Conservation (phyloP, 1,140 invertebrate species). For the Ptiloglossa arizonensis region DNA sequence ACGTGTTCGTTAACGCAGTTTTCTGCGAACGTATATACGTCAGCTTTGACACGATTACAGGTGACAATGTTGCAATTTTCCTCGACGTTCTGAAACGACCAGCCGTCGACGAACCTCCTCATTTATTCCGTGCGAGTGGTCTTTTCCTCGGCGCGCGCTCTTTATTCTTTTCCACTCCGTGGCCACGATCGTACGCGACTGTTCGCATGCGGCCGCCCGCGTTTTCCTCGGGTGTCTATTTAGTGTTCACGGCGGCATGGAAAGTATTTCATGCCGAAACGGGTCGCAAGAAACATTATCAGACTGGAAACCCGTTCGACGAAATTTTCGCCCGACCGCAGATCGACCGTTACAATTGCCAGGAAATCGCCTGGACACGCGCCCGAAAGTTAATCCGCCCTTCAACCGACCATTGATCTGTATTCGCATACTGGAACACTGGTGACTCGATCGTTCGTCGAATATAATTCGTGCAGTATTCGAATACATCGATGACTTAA, state of each 20-base stretch:
- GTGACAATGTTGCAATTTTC: background rate
- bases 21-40: background rate
- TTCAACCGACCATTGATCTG: too few relatives aligned
- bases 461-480: too few relatives aligned
- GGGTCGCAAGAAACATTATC: conserved; percentile 60
- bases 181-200: conserved; percentile 1
- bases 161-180: conserved; percentile 28
- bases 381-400: background rate
- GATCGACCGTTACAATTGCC: conserved; percentile 8
- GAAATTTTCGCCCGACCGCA: conserved; percentile 53
- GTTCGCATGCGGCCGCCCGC: background rate
- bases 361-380: conserved; percentile 15
- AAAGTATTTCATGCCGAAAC: conserved; percentile 62
- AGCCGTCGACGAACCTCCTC: background rate
- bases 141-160: conserved; percentile 12
- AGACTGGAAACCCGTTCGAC: conserved; percentile 59
- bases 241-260: conserved; percentile 60
- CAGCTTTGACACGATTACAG: background rate
- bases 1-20: background rate
- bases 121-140: conserved; percentile 15
- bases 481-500: too few relatives aligned
- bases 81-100: background rate
- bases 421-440: too few relatives aligned
- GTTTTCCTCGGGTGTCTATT: conserved; percentile 58
- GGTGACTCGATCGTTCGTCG: too few relatives aligned